These are phyloP conservation scores for Drosophila orena DNA, from an alignment of 1,140 invertebrate genomes.

Conservation along the genomic window DNA sequence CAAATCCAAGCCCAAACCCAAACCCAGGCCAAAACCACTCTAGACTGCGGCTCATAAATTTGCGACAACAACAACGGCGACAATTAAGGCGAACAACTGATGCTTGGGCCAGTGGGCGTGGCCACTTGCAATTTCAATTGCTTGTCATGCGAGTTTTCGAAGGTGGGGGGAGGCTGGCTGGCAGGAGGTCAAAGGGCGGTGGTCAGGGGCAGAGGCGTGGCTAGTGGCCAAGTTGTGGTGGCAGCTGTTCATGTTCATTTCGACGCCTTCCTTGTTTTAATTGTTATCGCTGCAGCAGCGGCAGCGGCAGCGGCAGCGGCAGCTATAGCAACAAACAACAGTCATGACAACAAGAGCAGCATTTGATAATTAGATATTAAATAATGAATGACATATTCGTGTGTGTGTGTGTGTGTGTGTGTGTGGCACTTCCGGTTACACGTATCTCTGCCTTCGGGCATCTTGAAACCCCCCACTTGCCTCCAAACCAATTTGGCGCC, in stretches of 20 bases:
- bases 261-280: conserved; percentile 79
- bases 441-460: conserved; percentile 41
- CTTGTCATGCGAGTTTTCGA: conserved; percentile 43
- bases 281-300: conserved; percentile 58
- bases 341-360: conserved; percentile 24
- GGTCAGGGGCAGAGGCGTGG: background rate
- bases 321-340: conserved; percentile 12
- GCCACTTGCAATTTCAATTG: conserved; percentile 65
- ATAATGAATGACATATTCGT: conserved; percentile 75
- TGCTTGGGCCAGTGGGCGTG: conserved; percentile 46
- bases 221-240: conserved; percentile 33
- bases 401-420: background rate
- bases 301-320: conserved; percentile 4
- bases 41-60: conserved; percentile 73
- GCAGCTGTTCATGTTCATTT: conserved; percentile 66
- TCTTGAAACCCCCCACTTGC: too few species aligned
- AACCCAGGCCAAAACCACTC: conserved; percentile 27
- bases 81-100: conserved; percentile 49
- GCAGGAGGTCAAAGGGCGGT: background rate
- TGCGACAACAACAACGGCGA: conserved; percentile 55
- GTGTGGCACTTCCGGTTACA: conserved; percentile 35
- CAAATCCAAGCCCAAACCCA: conserved; percentile 8
- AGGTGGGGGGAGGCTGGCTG: background rate
- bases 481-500: background rate
- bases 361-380: conserved; percentile 76